Conservation (phyloP, 1,140 invertebrate species). For the Mizuhopecten yessoensis region DNA sequence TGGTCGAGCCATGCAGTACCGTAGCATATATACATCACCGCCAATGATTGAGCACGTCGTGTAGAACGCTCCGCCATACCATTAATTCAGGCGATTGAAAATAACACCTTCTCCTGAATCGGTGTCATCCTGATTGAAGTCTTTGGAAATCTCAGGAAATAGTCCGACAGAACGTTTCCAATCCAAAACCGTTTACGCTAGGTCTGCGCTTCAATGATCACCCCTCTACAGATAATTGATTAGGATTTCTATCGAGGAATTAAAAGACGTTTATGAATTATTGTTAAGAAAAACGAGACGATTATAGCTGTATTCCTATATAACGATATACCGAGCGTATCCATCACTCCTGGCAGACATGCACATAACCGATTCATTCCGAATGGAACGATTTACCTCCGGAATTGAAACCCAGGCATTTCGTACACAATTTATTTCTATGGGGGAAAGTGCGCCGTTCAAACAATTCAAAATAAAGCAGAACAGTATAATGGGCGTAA, state of each 20-base stretch:
- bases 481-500: neutral
- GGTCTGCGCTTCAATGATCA: conserved; percentile 4
- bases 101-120: conserved; percentile 26
- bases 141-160: conserved; percentile 27
- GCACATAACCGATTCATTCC: conserved; percentile 25
- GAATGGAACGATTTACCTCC: neutral
- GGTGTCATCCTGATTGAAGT: conserved; percentile 13
- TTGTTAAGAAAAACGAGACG: neutral
- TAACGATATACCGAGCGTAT: neutral
- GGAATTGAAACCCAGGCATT: neutral
- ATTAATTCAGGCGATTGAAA: conserved; percentile 26
- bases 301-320: conserved; percentile 11
- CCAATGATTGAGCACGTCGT: neutral
- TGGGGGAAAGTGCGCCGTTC: neutral
- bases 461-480: conserved; percentile 18
- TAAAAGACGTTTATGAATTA: conserved; percentile 34
- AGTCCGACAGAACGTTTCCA: neutral
- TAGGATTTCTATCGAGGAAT: conserved; percentile 27
- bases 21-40: conserved; percentile 33
- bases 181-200: conserved; percentile 26
- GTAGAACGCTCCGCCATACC: neutral
- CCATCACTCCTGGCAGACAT: neutral
- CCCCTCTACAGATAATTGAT: conserved; percentile 9
- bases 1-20: neutral
- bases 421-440: neutral